Evolutionary conservation across 2,797 vertebrate genomes (phyloP), one percentile per base, ranked within the genome.

Genomic region (Takifugu rubripes): DNA sequence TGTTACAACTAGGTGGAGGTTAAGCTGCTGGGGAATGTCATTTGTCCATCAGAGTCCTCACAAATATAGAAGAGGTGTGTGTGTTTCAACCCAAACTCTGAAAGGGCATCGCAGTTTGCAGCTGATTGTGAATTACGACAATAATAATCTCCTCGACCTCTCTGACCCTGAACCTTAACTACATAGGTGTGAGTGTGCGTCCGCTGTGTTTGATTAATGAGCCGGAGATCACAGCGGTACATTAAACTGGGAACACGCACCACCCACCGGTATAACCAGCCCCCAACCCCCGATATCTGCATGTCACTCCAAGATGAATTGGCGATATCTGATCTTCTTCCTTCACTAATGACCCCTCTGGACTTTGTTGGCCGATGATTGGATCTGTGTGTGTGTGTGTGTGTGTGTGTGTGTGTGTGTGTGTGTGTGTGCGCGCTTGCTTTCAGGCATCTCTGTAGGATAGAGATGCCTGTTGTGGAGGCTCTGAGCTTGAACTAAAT

Each of bases 291-390:
- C 70, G 60, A 51, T 55, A 52, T 77, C 61, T 70, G 43, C 54
- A 44, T 73, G 48, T 74, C 64, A 70, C 68, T 84, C 66, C 79
- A 83, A 87, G 90, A 92, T 91, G 83, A 88, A 92, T 89, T 72
- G 76, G 49, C 75, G 86, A 90, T 81, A 90, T 84, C 79, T 84
- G 86, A 89, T 89, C 84, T 83, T 78, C 78, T 78, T 86, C 79
- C 80, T 81, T 81, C 63, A 68, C 80, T 83, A 82, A 82, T 81
- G 85, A 87, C 81, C 86, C 74, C 66, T 66, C 54, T 50, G 61
- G 68, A 57, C 78, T 70, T 73, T 61, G 70, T 59, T 51, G 55
- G 64, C 66, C 61, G 56, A 67, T 70, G 78, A 82, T 81, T 44
- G 67, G 64, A 57, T 72, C 46, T 53, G 53, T 48, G 58, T 63